Evolutionary conservation across 2,888 invertebrate species (phyloP).

Genomic region (Orgyia antiqua): DNA sequence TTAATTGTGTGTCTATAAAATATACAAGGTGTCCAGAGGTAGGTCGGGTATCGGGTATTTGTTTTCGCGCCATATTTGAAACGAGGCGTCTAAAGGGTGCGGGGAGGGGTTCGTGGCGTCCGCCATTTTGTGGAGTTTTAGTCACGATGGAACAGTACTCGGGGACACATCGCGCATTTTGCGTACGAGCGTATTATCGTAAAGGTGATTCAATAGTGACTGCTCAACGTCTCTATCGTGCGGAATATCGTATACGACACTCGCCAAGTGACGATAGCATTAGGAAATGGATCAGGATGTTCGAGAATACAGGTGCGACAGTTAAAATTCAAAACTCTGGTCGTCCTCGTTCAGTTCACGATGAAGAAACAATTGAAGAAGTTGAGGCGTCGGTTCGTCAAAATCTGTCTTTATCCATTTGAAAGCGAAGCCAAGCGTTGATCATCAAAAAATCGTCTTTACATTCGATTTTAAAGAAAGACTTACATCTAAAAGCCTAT

Average conservation of each 20-base stretch:
- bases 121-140: background rate
- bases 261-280: conserved; percentile 10
- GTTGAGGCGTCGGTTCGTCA: conserved; percentile 14
- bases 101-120: no score
- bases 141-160: background rate
- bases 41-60: conserved; percentile 1
- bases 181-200: conserved; percentile 13
- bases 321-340: conserved; percentile 14
- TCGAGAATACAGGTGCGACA: conserved; percentile 15
- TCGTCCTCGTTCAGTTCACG: conserved; percentile 7
- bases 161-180: conserved; percentile 13
- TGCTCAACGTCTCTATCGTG: conserved; percentile 14
- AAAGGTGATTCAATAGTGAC: conserved; percentile 14
- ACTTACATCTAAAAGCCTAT: conserved; percentile 9
- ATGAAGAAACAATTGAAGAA: conserved; percentile 8
- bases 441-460: no score
- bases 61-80: background rate
- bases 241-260: conserved; percentile 16
- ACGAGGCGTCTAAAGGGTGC: background rate
- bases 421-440: conserved; percentile 1
- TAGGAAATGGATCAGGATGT: conserved; percentile 7
- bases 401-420: conserved; percentile 18
- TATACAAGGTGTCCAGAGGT: background rate
- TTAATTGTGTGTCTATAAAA: background rate
- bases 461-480: conserved; percentile 9